These are phyloP conservation scores for Cuniculus paca DNA, from an alignment of 2,797 vertebrate genomes.

Conservation along the genomic window DNA sequence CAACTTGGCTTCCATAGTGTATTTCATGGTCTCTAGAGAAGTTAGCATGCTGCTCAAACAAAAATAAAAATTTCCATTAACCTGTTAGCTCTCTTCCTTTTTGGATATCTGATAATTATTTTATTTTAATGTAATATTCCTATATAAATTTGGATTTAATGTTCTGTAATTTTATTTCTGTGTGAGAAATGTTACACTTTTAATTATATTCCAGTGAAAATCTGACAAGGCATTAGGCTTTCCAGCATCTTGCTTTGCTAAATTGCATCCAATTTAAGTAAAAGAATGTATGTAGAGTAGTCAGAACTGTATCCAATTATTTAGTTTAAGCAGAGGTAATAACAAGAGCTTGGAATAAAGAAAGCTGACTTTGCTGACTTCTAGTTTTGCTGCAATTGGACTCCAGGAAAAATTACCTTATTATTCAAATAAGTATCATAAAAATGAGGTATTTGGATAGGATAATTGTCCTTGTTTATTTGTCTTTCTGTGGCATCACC, in stretches of 20 bases:
- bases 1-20: background rate
- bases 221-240: conserved; percentile 9
- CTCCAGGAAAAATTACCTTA: background rate
- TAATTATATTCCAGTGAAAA: conserved; percentile 53
- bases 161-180: conserved; percentile 67
- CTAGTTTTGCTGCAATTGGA: background rate
- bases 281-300: conserved; percentile 36
- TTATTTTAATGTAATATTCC: conserved; percentile 38
- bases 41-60: background rate
- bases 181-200: background rate
- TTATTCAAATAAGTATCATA: conserved; percentile 31
- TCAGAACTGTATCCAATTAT: conserved; percentile 33
- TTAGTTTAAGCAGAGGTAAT: conserved; percentile 42
- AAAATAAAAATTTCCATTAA: background rate
- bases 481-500: background rate
- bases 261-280: conserved; percentile 72
- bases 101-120: background rate
- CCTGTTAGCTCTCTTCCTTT: background rate
- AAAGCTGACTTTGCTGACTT: background rate
- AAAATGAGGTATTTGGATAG: background rate
- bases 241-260: conserved; percentile 55
- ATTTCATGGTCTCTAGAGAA: background rate
- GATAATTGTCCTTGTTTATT: background rate
- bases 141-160: conserved; percentile 34
- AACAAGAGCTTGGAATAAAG: background rate